These are phyloP conservation scores for Himalopsyche kuldschensis DNA, from an alignment of 2,888 invertebrate species.

Conservation along the genomic window DNA sequence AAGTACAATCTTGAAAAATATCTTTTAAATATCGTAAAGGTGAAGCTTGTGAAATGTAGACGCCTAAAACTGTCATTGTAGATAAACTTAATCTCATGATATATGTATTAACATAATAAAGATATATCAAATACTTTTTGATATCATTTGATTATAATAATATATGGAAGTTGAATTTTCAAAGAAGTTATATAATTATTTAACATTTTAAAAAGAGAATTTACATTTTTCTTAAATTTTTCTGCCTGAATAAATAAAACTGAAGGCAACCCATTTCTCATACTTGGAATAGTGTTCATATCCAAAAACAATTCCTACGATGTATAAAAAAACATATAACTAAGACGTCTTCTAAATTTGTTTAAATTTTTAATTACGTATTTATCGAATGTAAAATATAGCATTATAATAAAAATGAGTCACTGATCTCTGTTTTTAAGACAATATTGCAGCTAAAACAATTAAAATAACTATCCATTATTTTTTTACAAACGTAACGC, in stretches of 20 bases:
- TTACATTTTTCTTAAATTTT: background rate
- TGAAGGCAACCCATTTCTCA: background rate
- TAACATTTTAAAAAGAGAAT: background rate
- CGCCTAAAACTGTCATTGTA: no score
- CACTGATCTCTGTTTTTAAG: background rate
- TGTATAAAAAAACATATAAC: background rate
- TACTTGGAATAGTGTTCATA: background rate
- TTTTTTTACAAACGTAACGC: background rate
- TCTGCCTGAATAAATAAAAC: background rate
- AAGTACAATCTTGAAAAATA: no score
- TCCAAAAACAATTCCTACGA: background rate
- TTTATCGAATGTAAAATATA: background rate
- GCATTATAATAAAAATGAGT: background rate
- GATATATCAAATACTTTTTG: background rate
- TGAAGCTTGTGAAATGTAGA: no score
- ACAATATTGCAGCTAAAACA: background rate
- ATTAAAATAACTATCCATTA: background rate
- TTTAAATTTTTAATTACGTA: background rate
- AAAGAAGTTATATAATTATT: background rate
- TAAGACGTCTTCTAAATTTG: background rate
- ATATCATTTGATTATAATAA: background rate
- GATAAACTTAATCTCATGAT: background rate
- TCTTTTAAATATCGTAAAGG: no score
- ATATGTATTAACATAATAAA: background rate
- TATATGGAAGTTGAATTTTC: background rate